A percentile compares a stretch with the other conserved stretches of the same genome.
Conservation (phyloP, 2,888 invertebrate species). For the Cetonia aurata region DNA sequence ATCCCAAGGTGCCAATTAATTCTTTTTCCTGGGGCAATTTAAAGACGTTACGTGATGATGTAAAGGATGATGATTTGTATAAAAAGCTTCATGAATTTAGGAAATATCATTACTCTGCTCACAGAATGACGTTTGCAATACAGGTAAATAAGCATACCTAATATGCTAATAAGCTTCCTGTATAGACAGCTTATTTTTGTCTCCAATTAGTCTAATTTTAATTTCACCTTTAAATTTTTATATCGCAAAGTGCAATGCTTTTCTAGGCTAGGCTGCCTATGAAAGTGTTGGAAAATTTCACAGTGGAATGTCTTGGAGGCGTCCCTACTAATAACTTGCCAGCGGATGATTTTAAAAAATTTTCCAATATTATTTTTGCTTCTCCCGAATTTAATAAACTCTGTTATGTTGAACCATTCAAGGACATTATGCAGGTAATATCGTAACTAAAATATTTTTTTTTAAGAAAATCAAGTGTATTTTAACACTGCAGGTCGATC, state of each 20-base stretch:
- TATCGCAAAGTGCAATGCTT: too few species aligned
- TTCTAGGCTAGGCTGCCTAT: slow-evolving; percentile 73
- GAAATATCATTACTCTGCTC: slow-evolving; percentile 84
- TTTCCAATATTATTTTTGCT: slow-evolving; percentile 70
- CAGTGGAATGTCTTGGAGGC: slow-evolving; percentile 74
- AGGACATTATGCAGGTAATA: slow-evolving; percentile 77
- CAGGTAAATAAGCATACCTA: slow-evolving; percentile 66
- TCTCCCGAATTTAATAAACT: slow-evolving; percentile 76
- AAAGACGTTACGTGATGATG: slow-evolving; percentile 76
- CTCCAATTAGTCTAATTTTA: background rate
- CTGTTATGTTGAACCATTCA: slow-evolving; percentile 82
- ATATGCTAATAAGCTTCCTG: background rate
- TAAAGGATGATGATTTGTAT: slow-evolving; percentile 78
- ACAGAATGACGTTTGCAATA: slow-evolving; percentile 88
- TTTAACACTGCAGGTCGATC: slow-evolving; percentile 63
- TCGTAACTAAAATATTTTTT: background rate
- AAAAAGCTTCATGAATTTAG: slow-evolving; percentile 80
- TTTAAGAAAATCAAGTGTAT: background rate
- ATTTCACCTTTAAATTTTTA: too few species aligned
- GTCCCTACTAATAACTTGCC: slow-evolving; percentile 77
- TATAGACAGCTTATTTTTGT: too few species aligned
- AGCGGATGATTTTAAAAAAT: slow-evolving; percentile 73
- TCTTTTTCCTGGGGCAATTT: slow-evolving; percentile 91
- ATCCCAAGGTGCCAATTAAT: slow-evolving; percentile 77
- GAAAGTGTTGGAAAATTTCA: slow-evolving; percentile 75